A percentile compares a stretch with the other conserved stretches of the same genome.
phyloP scores from a whole-genome alignment of 2,797 vertebrate species.

The Cottoperca gobio region DNA sequence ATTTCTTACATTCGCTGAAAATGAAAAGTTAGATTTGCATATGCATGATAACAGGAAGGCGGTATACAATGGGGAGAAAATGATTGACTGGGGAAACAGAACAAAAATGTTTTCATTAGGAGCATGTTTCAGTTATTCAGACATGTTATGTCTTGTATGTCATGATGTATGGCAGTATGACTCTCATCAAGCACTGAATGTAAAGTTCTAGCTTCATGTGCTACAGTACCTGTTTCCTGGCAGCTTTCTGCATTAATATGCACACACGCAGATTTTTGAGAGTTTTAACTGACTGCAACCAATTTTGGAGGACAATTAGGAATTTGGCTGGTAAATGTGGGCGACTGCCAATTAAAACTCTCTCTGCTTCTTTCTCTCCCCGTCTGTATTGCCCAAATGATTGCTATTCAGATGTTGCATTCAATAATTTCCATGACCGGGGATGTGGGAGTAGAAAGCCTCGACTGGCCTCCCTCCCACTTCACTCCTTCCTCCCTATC shows the following conservation, averaged over 20 bases:
- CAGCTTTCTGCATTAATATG: not conserved
- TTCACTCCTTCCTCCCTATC: constrained; percentile 47
- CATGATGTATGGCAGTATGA: not conserved
- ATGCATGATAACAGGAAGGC: not conserved
- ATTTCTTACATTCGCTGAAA: not conserved
- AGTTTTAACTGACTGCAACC: constrained; percentile 29
- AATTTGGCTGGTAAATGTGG: constrained; percentile 38
- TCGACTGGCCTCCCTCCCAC: constrained; percentile 58
- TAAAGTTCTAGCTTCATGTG: not conserved
- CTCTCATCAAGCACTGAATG: not conserved
- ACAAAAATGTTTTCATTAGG: not conserved
- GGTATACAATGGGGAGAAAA: not conserved
- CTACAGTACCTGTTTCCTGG: not conserved
- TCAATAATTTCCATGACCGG: constrained; percentile 72
- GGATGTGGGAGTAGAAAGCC: constrained; percentile 65
- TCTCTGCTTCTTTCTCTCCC: constrained; percentile 8
- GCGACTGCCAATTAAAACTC: constrained; percentile 50
- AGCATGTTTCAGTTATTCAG: not conserved
- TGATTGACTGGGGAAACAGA: not conserved
- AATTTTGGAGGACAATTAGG: constrained; percentile 15
- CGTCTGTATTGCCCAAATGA: constrained; percentile 55
- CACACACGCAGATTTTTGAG: constrained; percentile 3
- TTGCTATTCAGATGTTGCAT: constrained; percentile 71
- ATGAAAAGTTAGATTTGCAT: not conserved
- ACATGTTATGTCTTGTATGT: constrained; percentile 1